A percentile compares a stretch with the other conserved stretches of the same genome.
Conservation (phyloP, 2,888 invertebrate genomes). For the Acanthococcus lagerstroemiae region DNA sequence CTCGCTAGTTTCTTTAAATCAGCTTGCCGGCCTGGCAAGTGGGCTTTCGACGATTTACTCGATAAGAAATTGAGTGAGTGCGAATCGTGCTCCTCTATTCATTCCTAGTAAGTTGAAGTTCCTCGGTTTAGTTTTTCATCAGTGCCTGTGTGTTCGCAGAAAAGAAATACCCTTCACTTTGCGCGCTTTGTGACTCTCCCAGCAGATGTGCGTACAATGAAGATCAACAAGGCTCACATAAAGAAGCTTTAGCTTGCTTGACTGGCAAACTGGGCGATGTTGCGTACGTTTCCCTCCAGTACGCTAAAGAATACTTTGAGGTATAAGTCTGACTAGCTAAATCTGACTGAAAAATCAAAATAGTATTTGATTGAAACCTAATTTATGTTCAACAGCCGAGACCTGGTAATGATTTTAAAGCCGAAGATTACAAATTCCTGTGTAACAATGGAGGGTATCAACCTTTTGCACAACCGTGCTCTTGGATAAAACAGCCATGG, state of each 20-base stretch:
- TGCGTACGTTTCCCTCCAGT: conserved; percentile 51
- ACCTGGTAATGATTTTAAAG: conserved; percentile 13
- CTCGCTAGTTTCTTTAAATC: conserved; percentile 54
- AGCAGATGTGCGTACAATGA: conserved; percentile 40
- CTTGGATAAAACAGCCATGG: conserved; percentile 56
- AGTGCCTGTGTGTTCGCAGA: conserved; percentile 43
- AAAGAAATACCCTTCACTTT: conserved; percentile 47
- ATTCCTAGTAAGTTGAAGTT: neutral
- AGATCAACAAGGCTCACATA: conserved; percentile 48
- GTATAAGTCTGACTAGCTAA: too few relatives aligned
- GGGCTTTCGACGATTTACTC: conserved; percentile 49
- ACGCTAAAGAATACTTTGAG: conserved; percentile 46
- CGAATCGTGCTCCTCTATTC: neutral
- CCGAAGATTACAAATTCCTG: conserved; percentile 40
- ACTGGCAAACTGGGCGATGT: conserved; percentile 48
- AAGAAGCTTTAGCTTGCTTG: conserved; percentile 55
- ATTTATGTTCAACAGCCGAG: neutral
- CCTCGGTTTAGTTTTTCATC: neutral
- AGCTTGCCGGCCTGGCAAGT: conserved; percentile 63
- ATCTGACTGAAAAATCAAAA: too few relatives aligned
- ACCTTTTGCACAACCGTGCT: conserved; percentile 44
- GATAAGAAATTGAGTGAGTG: conserved; percentile 52
- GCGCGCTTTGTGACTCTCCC: conserved; percentile 48
- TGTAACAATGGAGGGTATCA: conserved; percentile 41
- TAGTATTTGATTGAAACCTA: too few relatives aligned